Evolutionary conservation across 2,888 invertebrate species (phyloP), one percentile per base, ranked within the genome.

Genomic region (Hylaea fasciaria): DNA sequence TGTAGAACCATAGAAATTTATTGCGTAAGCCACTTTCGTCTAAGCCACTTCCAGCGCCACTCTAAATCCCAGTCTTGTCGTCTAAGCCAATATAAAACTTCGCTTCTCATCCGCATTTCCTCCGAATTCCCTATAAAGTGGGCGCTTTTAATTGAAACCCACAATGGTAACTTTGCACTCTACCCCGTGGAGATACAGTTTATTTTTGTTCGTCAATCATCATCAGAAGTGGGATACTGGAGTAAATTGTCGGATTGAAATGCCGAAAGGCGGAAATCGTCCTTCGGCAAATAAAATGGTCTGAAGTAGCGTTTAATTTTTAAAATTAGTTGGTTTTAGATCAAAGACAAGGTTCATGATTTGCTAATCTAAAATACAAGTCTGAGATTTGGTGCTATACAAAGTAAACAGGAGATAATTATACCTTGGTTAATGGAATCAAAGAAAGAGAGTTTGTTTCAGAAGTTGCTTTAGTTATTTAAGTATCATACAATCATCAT

Each of bases 1-100:
- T 66, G 62, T 59, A 66, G 73, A 64, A 65, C 35, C 59, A 63
- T 47, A 47, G 52, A 16, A 32, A 32, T 32, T 32, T 32, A 50
- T 53, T 60, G 29, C 50, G 32, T 54, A 54, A 54, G 29, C 28
- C 14, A 8, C 16, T 39, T 28, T 57, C n/a, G 22, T 22, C n/a
- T 41, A 40, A 44, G 56, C 39, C 64, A 55, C 49, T 51, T 64
- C 65, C 41, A 68, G 59, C 32, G 22, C 43, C 37, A 37, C n/a
- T 32, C 29, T 59, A 59, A 46, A 44, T 55, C 63, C 29, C 10
- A 17, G 40, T n/a, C 39, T 44, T 54, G 57, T 52, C 54, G 50
- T 57, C 63, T 74, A 72, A 78, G 72, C 76, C 70, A 77, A 77
- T 78, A 77, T 74, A 78, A 77, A 77, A 78, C 78, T 77, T 74